Evolutionary conservation across 1,140 invertebrate genomes (phyloP).

Genomic region (Stenopsyche tienmushanensis): DNA sequence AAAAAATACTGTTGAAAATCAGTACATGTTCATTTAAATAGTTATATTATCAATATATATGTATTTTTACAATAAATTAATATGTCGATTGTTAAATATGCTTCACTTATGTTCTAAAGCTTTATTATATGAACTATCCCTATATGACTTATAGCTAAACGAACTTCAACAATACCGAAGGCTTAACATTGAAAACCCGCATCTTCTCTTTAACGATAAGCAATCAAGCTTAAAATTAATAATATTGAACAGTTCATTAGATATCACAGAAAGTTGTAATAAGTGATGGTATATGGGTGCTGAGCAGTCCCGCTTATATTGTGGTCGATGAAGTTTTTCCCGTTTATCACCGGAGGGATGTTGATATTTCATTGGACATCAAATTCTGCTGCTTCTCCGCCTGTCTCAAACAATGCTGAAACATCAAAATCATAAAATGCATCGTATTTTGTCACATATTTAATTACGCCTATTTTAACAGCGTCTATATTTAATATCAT

Average conservation of each 20-base stretch:
- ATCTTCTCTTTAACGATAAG: conserved; percentile 34
- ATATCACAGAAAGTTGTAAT: conserved; percentile 42
- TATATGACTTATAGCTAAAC: conserved; percentile 25
- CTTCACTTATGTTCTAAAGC: background rate
- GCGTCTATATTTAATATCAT: background rate
- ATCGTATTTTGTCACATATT: too few relatives aligned
- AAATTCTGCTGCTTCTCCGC: conserved; percentile 51
- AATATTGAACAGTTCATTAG: conserved; percentile 40
- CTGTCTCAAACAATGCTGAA: conserved; percentile 55
- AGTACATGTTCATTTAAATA: conserved; percentile 18
- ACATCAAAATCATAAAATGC: conserved; percentile 27
- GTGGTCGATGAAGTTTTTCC: background rate
- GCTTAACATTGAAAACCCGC: conserved; percentile 33
- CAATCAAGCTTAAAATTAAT: conserved; percentile 38
- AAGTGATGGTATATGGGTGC: conserved; percentile 38
- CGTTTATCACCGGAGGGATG: conserved; percentile 54
- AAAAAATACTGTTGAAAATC: conserved; percentile 25
- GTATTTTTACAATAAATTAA: too few relatives aligned
- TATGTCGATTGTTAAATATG: background rate
- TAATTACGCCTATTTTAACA: too few relatives aligned
- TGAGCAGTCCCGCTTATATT: conserved; percentile 24
- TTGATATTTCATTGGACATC: conserved; percentile 54
- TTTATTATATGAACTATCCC: background rate
- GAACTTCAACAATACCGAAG: conserved; percentile 39
- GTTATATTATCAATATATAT: too few relatives aligned